phyloP scores from a whole-genome alignment of 2,797 vertebrate genomes.

The Coluber constrictor region DNA sequence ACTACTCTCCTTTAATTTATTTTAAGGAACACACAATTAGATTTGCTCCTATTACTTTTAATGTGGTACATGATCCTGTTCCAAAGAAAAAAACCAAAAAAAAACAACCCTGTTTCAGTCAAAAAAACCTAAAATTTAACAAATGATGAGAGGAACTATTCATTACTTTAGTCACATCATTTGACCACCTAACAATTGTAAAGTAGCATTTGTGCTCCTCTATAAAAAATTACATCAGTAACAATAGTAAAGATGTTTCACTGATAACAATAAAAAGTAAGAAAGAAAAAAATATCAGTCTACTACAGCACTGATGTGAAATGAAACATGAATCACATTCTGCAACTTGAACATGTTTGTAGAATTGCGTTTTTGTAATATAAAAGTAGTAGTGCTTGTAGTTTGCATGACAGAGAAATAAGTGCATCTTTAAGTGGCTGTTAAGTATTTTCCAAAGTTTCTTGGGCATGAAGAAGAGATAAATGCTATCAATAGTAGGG shows the following conservation, averaged over 20 bases:
- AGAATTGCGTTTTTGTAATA: not conserved
- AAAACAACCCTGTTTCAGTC: not conserved
- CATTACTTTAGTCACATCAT: not conserved
- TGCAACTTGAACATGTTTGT: not conserved
- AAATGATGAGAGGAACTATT: not conserved
- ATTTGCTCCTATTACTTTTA: slow-evolving; percentile 9
- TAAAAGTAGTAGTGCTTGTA: not conserved
- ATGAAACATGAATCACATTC: not conserved
- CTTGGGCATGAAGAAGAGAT: not conserved
- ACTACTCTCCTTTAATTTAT: not conserved
- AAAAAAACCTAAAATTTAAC: not conserved
- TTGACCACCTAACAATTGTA: not conserved
- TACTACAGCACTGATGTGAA: not conserved
- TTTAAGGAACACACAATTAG: not conserved
- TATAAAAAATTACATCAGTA: not conserved
- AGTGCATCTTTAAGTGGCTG: not conserved
- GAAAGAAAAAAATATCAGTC: too few species aligned
- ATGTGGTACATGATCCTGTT: not conserved
- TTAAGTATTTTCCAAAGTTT: not conserved
- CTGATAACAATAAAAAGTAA: not conserved
- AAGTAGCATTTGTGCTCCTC: not conserved
- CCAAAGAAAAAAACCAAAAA: not conserved
- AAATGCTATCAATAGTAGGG: not conserved
- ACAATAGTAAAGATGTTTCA: not conserved
- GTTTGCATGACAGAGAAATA: not conserved